A percentile compares a stretch with the other conserved stretches of the same genome.
phyloP scores from a whole-genome alignment of 2,888 invertebrate species.

The Abscondita cerata region DNA sequence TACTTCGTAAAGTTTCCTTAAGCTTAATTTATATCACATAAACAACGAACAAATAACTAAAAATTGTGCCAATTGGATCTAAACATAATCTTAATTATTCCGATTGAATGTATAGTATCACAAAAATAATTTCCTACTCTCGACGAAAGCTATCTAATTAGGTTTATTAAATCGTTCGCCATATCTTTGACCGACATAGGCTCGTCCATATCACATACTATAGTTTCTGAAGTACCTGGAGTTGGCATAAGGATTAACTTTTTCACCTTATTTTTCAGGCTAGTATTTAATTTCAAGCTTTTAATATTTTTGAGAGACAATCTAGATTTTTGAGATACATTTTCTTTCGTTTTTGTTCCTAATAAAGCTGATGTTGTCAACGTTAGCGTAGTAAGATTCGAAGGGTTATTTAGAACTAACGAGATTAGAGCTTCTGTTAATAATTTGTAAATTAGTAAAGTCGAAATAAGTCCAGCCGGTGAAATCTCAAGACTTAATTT shows the following conservation, averaged over 20 bases:
- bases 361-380: neutral
- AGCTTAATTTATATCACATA: too few species aligned
- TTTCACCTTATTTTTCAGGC: conserved; percentile 33
- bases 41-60: too few species aligned
- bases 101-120: too few species aligned
- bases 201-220: conserved; percentile 26
- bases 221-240: conserved; percentile 45
- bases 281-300: conserved; percentile 45
- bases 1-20: too few species aligned
- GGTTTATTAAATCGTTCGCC: too few species aligned
- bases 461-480: conserved; percentile 67
- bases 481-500: conserved; percentile 62
- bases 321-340: conserved; percentile 43
- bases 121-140: too few species aligned
- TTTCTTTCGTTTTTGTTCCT: neutral
- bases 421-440: conserved; percentile 56
- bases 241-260: conserved; percentile 24
- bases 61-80: too few species aligned
- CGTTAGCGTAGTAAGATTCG: too few species aligned
- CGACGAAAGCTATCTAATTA: too few species aligned
- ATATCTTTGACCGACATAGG: conserved; percentile 46
- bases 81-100: too few species aligned
- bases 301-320: conserved; percentile 50
- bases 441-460: conserved; percentile 68
- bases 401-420: conserved; percentile 40